Base-by-base conservation (phyloP, 23 tunicate species). In the Pegea sp. region DNA sequence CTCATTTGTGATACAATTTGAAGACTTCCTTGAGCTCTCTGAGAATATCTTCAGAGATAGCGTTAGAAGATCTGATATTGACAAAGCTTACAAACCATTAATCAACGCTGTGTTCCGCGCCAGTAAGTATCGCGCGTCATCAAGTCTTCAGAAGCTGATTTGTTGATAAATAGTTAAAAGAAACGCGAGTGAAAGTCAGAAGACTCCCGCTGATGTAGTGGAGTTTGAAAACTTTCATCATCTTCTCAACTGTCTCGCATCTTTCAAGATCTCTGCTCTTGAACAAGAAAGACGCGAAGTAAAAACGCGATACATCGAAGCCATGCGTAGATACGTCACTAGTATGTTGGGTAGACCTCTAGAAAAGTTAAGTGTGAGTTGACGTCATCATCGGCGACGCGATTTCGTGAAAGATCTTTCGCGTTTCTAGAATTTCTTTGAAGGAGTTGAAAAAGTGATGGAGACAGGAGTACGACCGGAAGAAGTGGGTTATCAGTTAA, bases 361-460 rank as follows among this genome's bases (percentile, higher is more conserved):
- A 58, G 91, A 89, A 31, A 77, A 89, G 67, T 46, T 84, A 21
- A 73, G 84, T 59, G 95, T 84, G 42, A 67, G 95, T 68, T 56
- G 11, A 50, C n/a, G n/a, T n/a, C n/a, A n/a, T n/a, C n/a, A n/a
- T n/a, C n/a, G n/a, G n/a, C n/a, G n/a, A n/a, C 46, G 11, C 46
- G 46, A 38, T 38, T 38, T 38, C 16, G 16, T 38, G 46, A 38
- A 38, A 38, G 16, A 38, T 8, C 16, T 38, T 8, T 38, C 46
- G 46, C 11, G 46, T 38, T 38, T 38, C 46, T 38, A 11, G 46
- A 38, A 8, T 38, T 89, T 89, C 75, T 89, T 89, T 53, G 98
- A 89, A 49, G 98, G 98, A 26, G 98, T 89, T 44, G 67, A 71
- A 44, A 74, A 89, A 43, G 90, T 76, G 53, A 89, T 89, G 52